These are phyloP conservation scores for Ammospiza nelsoni DNA, from an alignment of 2,113 vertebrate genomes.

Conservation along the genomic window DNA sequence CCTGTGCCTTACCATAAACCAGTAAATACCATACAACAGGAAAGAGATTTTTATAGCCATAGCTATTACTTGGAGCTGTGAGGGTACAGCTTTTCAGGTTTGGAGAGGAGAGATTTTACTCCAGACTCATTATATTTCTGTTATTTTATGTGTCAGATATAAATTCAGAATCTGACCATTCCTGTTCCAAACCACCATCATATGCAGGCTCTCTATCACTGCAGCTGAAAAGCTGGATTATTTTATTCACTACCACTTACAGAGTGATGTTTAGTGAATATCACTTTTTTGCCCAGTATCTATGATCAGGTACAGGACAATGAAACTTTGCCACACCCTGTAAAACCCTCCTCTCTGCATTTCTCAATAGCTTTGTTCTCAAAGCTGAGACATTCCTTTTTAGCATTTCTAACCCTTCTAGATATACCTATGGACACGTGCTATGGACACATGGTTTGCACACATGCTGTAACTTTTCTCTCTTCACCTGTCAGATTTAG, in stretches of 20 bases:
- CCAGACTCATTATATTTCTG: not conserved
- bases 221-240: not conserved
- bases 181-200: not conserved
- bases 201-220: not conserved
- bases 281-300: not conserved
- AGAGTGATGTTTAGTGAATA: not conserved
- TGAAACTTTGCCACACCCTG: not conserved
- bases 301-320: not conserved
- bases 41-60: conserved; percentile 30
- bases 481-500: not conserved
- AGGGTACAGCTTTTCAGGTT: conserved; percentile 13
- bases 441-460: not conserved
- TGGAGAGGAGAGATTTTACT: not conserved
- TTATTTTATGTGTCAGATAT: not conserved
- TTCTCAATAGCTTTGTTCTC: not conserved
- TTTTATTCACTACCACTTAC: not conserved
- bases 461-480: not conserved
- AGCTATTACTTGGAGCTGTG: conserved; percentile 38
- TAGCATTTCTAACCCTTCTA: not conserved
- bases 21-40: conserved; percentile 23
- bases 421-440: not conserved
- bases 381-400: not conserved
- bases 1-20: conserved; percentile 30
- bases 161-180: not conserved
- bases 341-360: not conserved